phyloP scores from a whole-genome alignment of 2,888 invertebrate species.

The Nycteola revayana region DNA sequence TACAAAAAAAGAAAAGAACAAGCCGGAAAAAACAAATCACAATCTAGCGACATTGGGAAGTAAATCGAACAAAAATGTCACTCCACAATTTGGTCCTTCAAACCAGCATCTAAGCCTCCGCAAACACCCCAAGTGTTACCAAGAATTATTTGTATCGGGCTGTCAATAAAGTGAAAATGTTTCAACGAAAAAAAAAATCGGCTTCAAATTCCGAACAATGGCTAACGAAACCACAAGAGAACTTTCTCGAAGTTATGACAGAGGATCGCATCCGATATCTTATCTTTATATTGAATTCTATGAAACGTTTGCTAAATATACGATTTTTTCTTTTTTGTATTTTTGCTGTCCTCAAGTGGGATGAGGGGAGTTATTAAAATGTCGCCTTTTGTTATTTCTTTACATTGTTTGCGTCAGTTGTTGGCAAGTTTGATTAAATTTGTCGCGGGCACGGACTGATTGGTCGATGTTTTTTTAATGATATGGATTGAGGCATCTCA shows the following conservation, averaged over 20 bases:
- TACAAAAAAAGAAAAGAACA: no score
- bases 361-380: constrained; percentile 6
- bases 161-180: constrained; percentile 43
- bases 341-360: constrained; percentile 10
- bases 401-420: no score
- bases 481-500: no score
- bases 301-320: constrained; percentile 26
- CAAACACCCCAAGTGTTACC: constrained; percentile 11
- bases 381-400: neutral
- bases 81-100: constrained; percentile 22
- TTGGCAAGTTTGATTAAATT: no score
- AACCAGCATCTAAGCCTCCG: constrained; percentile 12
- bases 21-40: neutral
- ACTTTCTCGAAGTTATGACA: constrained; percentile 29
- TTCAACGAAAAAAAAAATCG: constrained; percentile 31
- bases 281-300: constrained; percentile 35
- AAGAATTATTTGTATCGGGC: constrained; percentile 40
- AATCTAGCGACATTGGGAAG: constrained; percentile 4
- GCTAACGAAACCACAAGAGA: constrained; percentile 15
- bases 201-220: constrained; percentile 28
- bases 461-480: no score
- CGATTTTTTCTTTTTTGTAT: constrained; percentile 3
- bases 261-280: constrained; percentile 29
- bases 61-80: constrained; percentile 5
- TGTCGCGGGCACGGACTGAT: no score